Evolutionary conservation across 2,888 invertebrate genomes (phyloP).

Genomic region (Aphidoletes aphidimyza): DNA sequence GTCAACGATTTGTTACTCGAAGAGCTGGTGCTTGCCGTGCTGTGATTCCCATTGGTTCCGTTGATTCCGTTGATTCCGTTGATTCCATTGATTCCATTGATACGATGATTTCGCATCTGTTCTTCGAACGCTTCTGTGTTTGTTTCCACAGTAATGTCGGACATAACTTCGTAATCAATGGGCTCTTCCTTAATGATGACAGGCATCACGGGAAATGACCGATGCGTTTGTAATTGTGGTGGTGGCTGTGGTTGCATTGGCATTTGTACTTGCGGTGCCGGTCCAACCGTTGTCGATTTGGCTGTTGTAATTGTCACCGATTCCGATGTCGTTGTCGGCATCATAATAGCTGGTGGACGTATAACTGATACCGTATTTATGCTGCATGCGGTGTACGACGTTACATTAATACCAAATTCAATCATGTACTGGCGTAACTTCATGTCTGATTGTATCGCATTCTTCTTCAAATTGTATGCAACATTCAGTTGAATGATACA

Average conservation of each 20-base stretch:
- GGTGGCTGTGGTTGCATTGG: neutral
- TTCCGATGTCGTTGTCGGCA: neutral
- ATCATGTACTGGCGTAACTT: slow-evolving; percentile 59
- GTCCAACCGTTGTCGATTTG: neutral
- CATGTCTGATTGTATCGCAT: slow-evolving; percentile 59
- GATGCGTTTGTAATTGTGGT: neutral
- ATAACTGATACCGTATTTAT: slow-evolving; percentile 44
- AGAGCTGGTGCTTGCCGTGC: neutral
- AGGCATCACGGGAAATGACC: slow-evolving; percentile 55
- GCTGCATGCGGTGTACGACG: slow-evolving; percentile 5
- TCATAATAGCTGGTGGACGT: slow-evolving; percentile 18
- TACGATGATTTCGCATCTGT: neutral
- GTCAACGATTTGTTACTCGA: neutral
- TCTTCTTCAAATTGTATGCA: slow-evolving; percentile 59
- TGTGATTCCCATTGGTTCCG: neutral
- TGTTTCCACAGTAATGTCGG: slow-evolving; percentile 57
- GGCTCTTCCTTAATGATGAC: slow-evolving; percentile 57
- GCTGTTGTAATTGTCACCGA: neutral
- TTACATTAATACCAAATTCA: slow-evolving; percentile 57
- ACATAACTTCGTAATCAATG: slow-evolving; percentile 56
- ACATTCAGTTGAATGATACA: slow-evolving; percentile 60
- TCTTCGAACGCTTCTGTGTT: slow-evolving; percentile 55
- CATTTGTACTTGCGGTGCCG: neutral
- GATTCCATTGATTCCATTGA: neutral
- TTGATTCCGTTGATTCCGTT: too few species aligned